Evolutionary conservation across 2,888 invertebrate species (phyloP), one percentile per base, ranked within the genome.

Genomic region (Acholoe squamosa): DNA sequence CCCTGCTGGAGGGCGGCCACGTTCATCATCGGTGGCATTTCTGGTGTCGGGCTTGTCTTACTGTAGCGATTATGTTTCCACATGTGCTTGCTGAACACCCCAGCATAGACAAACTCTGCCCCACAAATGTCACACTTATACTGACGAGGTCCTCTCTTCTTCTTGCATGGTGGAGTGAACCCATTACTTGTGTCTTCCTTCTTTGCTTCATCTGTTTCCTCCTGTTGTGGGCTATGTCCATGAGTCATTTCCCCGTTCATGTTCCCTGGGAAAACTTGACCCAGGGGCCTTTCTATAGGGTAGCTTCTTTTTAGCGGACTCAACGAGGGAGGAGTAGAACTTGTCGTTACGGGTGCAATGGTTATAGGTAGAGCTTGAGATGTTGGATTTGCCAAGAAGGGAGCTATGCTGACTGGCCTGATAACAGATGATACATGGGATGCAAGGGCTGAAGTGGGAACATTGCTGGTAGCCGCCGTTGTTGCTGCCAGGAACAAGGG

Each of bases 21-120:
- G 43, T 43, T 80, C 80, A 80, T 14, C 80, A 80, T 54, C 22
- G 52, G 54, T 86, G 86, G 54, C 52, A 86, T 52, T 28, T 86
- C 86, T 28, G 54, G 52, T 31, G 86, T 52, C 25, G 86, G 86
- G 56, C 86, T 86, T 52, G 54, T 86, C 56, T 56, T 86, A 54
- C 56, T 86, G 86, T 86, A 86, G 86, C 86, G 86, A 25, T 86
- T 86, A 54, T 86, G 86, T 31, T 86, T 86, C 86, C 86, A 86
- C 86, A 86, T 86, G 31, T 86, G 86, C 54, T 86, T 86, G 28
- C 86, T 86, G 86, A 31, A 86, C 19, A 86, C 86, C 19, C 86
- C 86, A 86, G 86, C 86, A 54, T 86, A 86, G 54, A 86, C 86
- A 54, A 86, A 86, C 86, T 86, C 86, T 28, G 86, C 86, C 14